A percentile compares a stretch with the other conserved stretches of the same genome.
Evolutionary conservation across 2,113 vertebrate genomes (phyloP).

Genomic region (Solea senegalensis): DNA sequence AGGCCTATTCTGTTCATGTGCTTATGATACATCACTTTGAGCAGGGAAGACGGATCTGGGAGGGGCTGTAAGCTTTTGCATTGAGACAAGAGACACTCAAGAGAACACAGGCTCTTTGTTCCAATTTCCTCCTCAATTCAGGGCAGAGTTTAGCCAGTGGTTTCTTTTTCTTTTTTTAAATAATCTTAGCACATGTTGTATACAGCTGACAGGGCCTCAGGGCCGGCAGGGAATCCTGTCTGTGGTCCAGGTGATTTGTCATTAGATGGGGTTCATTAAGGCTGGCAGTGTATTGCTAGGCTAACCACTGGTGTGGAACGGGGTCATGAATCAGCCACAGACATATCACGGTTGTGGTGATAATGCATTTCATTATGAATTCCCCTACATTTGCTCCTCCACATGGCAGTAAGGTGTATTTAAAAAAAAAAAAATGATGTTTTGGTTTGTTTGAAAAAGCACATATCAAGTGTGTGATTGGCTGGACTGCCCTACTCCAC

Average conservation of each 20-base stretch:
- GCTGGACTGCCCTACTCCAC: not conserved
- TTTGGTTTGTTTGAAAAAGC: not conserved
- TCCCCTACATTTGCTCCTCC: constrained; percentile 16
- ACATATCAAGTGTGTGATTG: not conserved
- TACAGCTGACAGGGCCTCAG: constrained; percentile 56
- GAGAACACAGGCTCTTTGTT: constrained; percentile 61
- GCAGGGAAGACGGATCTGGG: constrained; percentile 44
- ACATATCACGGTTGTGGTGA: constrained; percentile 30
- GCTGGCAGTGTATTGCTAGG: constrained; percentile 53
- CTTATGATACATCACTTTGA: constrained; percentile 50
- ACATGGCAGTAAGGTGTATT: not conserved
- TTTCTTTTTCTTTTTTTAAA: constrained; percentile 53
- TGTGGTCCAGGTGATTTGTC: constrained; percentile 72
- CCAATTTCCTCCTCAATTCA: constrained; percentile 55
- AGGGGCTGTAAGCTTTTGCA: constrained; percentile 55
- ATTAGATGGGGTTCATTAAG: constrained; percentile 68
- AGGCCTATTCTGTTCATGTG: constrained; percentile 48
- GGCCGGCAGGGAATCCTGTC: constrained; percentile 45
- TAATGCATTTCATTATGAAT: constrained; percentile 43
- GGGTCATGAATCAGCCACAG: constrained; percentile 58
- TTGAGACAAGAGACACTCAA: constrained; percentile 53
- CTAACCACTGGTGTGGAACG: constrained; percentile 64
- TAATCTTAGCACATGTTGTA: constrained; percentile 52
- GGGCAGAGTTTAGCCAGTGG: constrained; percentile 47
- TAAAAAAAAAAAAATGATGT: not conserved